Percentiles rank a stretch among this genome's conserved stretches.
These are phyloP conservation scores for Muscina levida DNA, from an alignment of 2,888 invertebrate genomes.

Conservation along the genomic window DNA sequence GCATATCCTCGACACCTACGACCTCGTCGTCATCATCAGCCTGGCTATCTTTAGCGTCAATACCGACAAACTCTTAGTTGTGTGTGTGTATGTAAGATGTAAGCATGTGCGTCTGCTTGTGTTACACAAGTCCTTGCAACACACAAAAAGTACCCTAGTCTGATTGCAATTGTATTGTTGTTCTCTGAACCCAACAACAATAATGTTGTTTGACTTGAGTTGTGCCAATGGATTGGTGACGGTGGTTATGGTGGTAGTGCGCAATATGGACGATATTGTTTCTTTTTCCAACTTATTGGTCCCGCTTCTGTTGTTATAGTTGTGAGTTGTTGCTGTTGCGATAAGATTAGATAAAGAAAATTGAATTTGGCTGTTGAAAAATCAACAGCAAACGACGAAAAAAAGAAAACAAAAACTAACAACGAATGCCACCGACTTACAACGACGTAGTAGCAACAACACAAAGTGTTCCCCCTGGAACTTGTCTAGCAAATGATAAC, in stretches of 20 bases:
- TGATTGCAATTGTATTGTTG: background rate
- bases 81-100: background rate
- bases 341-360: constrained; percentile 67
- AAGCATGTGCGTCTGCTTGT: too few species aligned
- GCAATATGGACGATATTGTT: too few species aligned
- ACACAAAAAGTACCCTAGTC: background rate
- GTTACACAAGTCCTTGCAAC: background rate
- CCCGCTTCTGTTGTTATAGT: too few species aligned
- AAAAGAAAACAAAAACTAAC: background rate
- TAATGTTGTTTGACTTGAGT: constrained; percentile 16
- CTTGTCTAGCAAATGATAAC: too few species aligned
- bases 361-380: constrained; percentile 62
- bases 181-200: background rate
- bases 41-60: background rate
- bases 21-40: background rate
- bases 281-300: too few species aligned
- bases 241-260: too few species aligned
- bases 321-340: constrained; percentile 50
- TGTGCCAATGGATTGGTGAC: too few species aligned
- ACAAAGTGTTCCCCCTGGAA: background rate
- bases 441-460: background rate
- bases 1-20: background rate
- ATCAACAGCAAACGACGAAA: constrained; percentile 6
- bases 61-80: background rate
- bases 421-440: background rate